Evolutionary conservation across 2,888 invertebrate genomes (phyloP).

Genomic region (Harmothoe impar): DNA sequence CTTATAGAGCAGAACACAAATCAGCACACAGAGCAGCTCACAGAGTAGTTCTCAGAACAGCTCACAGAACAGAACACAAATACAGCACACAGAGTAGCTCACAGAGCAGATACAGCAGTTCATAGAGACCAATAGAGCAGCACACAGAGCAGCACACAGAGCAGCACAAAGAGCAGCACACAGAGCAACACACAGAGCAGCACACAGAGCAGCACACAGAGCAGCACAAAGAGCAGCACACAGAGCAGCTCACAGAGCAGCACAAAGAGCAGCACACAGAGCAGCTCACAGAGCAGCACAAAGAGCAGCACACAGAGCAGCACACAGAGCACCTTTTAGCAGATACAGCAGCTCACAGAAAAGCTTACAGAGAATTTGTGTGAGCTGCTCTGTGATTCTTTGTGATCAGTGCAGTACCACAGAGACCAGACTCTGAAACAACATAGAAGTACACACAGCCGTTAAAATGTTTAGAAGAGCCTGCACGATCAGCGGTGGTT

Average conservation of each 20-base stretch:
- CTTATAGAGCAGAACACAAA: not conserved
- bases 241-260: slow-evolving; percentile 11
- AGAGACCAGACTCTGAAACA: too few species aligned
- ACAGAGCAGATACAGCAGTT: not conserved
- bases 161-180: slow-evolving; percentile 15
- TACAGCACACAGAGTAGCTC: not conserved
- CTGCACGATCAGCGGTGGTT: too few species aligned
- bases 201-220: slow-evolving; percentile 7
- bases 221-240: slow-evolving; percentile 18
- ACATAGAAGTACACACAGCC: not conserved
- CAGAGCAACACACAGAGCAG: slow-evolving; percentile 2
- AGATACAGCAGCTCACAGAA: not conserved
- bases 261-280: not conserved
- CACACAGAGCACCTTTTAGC: not conserved
- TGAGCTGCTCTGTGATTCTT: too few species aligned
- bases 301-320: not conserved
- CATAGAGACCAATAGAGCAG: not conserved
- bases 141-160: not conserved
- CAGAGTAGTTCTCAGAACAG: not conserved
- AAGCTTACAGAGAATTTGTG: not conserved
- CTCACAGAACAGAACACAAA: not conserved
- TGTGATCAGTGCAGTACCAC: too few species aligned
- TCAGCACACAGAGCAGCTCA: slow-evolving; percentile 9
- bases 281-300: not conserved
- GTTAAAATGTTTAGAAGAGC: too few species aligned